Evolutionary conservation across 92 coral and sea anemone species (phyloP).

Genomic region (Actinernus sp.): DNA sequence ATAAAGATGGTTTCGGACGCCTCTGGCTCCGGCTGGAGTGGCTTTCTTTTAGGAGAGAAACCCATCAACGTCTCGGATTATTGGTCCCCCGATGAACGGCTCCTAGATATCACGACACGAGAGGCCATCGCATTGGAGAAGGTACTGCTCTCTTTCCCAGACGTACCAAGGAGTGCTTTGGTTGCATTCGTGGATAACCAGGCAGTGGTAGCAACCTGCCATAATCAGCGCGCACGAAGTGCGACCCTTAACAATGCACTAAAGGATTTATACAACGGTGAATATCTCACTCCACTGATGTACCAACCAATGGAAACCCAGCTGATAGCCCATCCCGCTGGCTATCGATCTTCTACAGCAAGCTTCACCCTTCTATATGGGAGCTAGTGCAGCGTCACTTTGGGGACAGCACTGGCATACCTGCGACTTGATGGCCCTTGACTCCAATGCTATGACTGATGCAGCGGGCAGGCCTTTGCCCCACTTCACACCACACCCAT

Average conservation of each 20-base stretch:
- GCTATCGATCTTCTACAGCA: constrained; percentile 24
- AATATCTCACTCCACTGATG: too few species aligned
- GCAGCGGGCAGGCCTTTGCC: constrained; percentile 23
- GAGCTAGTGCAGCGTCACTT: constrained; percentile 21
- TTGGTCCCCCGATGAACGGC: constrained; percentile 31
- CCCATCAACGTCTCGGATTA: constrained; percentile 25
- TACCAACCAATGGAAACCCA: constrained; percentile 21
- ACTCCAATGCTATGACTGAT: constrained; percentile 52
- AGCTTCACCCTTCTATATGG: constrained; percentile 26
- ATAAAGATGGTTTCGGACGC: constrained; percentile 65
- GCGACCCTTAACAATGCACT: constrained; percentile 20
- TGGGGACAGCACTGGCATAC: constrained; percentile 43
- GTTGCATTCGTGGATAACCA: constrained; percentile 54
- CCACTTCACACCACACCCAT: constrained; percentile 55
- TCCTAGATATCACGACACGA: constrained; percentile 36
- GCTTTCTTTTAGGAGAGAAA: constrained; percentile 13
- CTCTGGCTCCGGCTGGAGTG: constrained; percentile 69
- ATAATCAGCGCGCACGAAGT: constrained; percentile 53
- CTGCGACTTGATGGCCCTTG: constrained; percentile 55
- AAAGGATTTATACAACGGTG: constrained; percentile 29
- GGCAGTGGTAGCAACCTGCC: constrained; percentile 52
- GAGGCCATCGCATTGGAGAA: constrained; percentile 45
- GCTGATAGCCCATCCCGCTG: constrained; percentile 59
- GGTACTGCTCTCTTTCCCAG: constrained; percentile 11
- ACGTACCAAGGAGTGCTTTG: constrained; percentile 22